A percentile compares a stretch with the other conserved stretches of the same genome.
Evolutionary conservation across 1,140 invertebrate species (phyloP).

Genomic region (Marisa cornuarietis): DNA sequence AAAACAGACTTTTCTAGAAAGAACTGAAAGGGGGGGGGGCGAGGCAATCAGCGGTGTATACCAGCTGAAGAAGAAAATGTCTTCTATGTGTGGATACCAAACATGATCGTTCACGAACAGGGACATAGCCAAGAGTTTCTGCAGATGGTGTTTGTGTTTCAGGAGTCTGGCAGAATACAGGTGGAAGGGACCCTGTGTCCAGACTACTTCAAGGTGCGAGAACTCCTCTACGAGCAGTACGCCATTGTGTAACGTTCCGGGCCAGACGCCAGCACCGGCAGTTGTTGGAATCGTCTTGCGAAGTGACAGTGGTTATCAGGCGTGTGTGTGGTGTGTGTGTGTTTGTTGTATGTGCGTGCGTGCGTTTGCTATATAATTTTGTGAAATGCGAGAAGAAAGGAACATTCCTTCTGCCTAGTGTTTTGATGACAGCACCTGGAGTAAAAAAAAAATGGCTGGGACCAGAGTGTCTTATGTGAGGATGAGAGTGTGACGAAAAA

Average conservation of each 20-base stretch:
- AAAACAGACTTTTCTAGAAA: too few relatives aligned
- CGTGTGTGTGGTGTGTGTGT: not conserved
- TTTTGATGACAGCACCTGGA: too few relatives aligned
- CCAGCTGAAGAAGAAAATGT: too few relatives aligned
- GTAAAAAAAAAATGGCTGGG: too few relatives aligned
- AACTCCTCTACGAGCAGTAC: conserved; percentile 95
- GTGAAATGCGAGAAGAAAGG: not conserved
- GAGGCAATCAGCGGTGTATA: too few relatives aligned
- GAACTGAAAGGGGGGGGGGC: too few relatives aligned
- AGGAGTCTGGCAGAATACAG: conserved; percentile 80
- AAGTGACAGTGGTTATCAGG: not conserved
- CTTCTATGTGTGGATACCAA: too few relatives aligned
- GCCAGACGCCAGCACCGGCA: not conserved
- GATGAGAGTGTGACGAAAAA: too few relatives aligned
- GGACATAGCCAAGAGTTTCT: not conserved
- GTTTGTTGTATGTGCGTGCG: not conserved
- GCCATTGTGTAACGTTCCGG: conserved; percentile 82
- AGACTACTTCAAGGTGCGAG: conserved; percentile 94
- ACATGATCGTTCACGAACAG: too few relatives aligned
- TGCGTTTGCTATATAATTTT: not conserved
- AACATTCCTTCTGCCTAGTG: too few relatives aligned
- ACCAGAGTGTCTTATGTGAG: too few relatives aligned
- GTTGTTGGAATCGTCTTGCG: not conserved
- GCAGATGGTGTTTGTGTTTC: not conserved
- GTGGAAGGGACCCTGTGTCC: conserved; percentile 94